These are phyloP conservation scores for Andrena camellia DNA, from an alignment of 2,888 invertebrate species.

Conservation along the genomic window DNA sequence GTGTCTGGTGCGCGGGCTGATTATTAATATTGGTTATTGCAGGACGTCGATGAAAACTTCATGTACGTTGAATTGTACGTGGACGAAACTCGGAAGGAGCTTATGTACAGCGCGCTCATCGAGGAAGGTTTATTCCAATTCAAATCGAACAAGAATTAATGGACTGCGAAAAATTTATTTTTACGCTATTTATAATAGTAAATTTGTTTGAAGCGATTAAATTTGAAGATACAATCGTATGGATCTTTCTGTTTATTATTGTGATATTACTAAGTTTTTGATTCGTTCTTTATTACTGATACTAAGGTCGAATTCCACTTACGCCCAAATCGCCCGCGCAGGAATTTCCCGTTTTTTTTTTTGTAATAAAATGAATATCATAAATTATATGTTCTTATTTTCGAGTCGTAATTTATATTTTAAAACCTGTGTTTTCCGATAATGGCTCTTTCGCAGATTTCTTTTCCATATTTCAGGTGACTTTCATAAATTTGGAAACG, in stretches of 20 bases:
- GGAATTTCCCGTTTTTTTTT: too few species aligned
- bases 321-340: too few species aligned
- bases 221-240: background rate
- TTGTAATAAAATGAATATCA: too few species aligned
- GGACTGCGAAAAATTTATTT: slow-evolving; percentile 3
- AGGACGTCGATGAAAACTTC: slow-evolving; percentile 48
- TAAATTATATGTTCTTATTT: too few species aligned
- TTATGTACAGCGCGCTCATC: slow-evolving; percentile 71
- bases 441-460: too few species aligned
- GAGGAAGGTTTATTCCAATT: slow-evolving; percentile 64
- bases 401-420: too few species aligned
- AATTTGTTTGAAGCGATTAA: slow-evolving; percentile 8
- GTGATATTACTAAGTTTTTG: background rate
- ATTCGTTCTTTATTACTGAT: background rate
- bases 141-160: slow-evolving; percentile 19
- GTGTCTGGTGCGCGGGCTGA: background rate
- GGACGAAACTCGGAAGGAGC: slow-evolving; percentile 59
- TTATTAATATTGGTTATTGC: slow-evolving; percentile 36
- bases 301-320: too few species aligned
- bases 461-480: too few species aligned
- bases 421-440: too few species aligned
- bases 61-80: slow-evolving; percentile 71
- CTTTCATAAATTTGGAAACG: too few species aligned
- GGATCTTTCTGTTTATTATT: slow-evolving; percentile 6
- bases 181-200: background rate